Evolutionary conservation across 1,140 invertebrate genomes (phyloP).

Genomic region (Scaptomyza hsui): DNA sequence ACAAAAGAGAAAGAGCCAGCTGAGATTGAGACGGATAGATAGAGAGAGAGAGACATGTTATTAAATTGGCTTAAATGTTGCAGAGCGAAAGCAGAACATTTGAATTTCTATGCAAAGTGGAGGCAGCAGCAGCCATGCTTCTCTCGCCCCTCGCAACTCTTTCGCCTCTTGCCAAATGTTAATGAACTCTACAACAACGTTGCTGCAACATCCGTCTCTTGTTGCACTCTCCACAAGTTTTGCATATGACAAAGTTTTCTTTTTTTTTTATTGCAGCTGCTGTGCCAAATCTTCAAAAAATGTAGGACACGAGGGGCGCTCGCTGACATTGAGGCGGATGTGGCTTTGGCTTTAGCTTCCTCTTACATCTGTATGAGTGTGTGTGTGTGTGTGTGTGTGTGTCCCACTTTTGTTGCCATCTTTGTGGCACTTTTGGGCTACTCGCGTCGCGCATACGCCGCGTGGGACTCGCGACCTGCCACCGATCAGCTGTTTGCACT

Average conservation of each 20-base stretch:
- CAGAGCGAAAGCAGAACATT: constrained; percentile 76
- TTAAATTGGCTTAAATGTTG: constrained; percentile 50
- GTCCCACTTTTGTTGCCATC: constrained; percentile 23
- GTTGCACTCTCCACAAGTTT: constrained; percentile 46
- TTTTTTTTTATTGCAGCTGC: constrained; percentile 31
- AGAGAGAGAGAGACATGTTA: constrained; percentile 15
- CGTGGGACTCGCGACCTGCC: constrained; percentile 21
- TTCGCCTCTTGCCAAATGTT: constrained; percentile 42
- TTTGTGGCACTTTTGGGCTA: constrained; percentile 14
- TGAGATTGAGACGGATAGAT: neutral
- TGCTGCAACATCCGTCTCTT: constrained; percentile 45
- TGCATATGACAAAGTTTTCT: constrained; percentile 49
- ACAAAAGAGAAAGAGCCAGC: neutral
- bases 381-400: constrained; percentile 8
- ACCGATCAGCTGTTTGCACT: constrained; percentile 37
- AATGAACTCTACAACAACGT: constrained; percentile 46
- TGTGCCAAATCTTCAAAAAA: constrained; percentile 45
- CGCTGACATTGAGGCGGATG: constrained; percentile 49
- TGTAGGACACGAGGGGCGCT: constrained; percentile 37
- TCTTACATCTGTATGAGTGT: constrained; percentile 35
- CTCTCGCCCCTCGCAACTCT: neutral
- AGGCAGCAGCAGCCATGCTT: neutral
- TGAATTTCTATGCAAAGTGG: constrained; percentile 36
- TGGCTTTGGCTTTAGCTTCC: constrained; percentile 29
- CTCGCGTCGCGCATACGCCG: constrained; percentile 41